Base-by-base conservation (phyloP, 2,113 vertebrate genomes). In the Neolamprologus kungweensis region DNA sequence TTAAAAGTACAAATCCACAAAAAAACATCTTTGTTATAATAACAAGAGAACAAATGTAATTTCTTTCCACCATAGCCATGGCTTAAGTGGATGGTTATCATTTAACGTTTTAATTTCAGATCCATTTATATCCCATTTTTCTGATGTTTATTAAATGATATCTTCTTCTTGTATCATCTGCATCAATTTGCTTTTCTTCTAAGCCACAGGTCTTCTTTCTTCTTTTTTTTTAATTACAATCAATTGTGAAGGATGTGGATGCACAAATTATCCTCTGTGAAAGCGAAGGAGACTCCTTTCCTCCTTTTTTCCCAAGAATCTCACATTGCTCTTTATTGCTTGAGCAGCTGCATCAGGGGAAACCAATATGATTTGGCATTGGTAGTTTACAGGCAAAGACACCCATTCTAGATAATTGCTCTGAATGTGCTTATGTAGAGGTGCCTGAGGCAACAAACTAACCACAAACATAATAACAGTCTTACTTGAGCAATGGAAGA, bases 401-500 rank as follows among this genome's bases (percentile, higher is more conserved):
- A 90, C 93, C 89, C 91, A 92, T 95, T 94, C 93, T 90, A 89
- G 90, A 94, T 96, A 96, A 96, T 95, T 94, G 91, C 91, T 89
- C 89, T 91, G 91, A 95, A 95, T 95, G 93, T 92, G 93, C 94
- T 93, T 91, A 92, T 93, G 91, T 90, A 78, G 86, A 92, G 81
- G 75, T 86, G 93, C 95, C 89, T 84, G 57, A 88, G 93, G 94
- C 93, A 88, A 90, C 88, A 88, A 89, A 80, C 90, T 92, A 88
- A 88, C 94, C 92, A 63, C 91, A 92, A 91, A 92, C 90, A 93
- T 94, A 92, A 95, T 94, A 94, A 93, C 92, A 92, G 89, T 93
- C 93, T 90, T 80, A 87, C 81, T 89, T 78, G 75, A 91, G 85
- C 53, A 40, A 86, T 88, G 87, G 87, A 91, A 88, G 85, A 82